Evolutionary conservation across 2,113 vertebrate genomes (phyloP), one percentile per base, ranked within the genome.

Genomic region (Mustela nigripes): DNA sequence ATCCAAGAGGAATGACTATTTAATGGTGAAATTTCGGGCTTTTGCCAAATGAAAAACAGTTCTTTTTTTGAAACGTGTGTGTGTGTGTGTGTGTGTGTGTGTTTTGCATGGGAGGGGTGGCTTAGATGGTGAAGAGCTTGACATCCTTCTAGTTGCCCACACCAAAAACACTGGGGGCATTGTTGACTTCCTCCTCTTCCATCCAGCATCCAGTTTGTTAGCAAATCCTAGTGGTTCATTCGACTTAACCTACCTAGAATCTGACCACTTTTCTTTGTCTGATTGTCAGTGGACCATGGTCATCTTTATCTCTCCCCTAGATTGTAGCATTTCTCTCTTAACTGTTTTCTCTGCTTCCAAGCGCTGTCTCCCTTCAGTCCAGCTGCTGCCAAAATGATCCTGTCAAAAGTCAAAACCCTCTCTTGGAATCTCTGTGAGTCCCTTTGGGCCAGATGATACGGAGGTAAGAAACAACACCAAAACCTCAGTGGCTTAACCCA

Each of bases 1-100:
- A 60, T 76, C 5, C 45, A 28, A 89, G 89, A 94, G 22, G 39
- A 84, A 82, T 92, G 56, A 85, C 60, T 92, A 19, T 91, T 92
- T 33, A 56, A 79, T 92, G 65, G 80, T 96, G 79, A 96, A 67
- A 83, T 28, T 81, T 97, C 63, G 69, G 42, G 90, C 18, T 50
- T 58, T 58, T 80, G 36, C 58, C 12, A 18, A 82, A 87, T 67
- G 39, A 95, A 81, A 88, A 83, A 31, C 26, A 76, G 71, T 63
- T 71, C 48, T 86, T 36, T 86, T 95, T 96, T 78, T 71, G 42
- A 63, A 94, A 7, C 10, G 48, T 31, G 26, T 31, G 89, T 62
- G 39, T 50, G 60, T 63, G 28, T 22, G 45, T 26, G 71, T 42
- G 48, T 26, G 63, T 33, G 31, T 48, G 82, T 50, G 65, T 73